Conservation (phyloP, 2,113 vertebrate species). For the Capreolus pygargus region DNA sequence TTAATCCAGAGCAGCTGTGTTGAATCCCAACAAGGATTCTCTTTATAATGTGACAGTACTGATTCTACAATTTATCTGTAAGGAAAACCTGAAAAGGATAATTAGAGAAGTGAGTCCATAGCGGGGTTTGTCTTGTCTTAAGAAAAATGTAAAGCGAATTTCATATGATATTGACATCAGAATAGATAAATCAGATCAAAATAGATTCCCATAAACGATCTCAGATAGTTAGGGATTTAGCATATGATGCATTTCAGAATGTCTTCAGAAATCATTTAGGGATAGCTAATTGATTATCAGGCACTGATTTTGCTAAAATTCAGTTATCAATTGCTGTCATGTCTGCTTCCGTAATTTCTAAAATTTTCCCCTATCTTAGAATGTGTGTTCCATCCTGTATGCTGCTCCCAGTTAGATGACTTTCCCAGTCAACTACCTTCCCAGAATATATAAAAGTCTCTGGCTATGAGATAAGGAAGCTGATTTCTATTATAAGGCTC, state of each 20-base stretch:
- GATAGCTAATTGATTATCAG: not conserved
- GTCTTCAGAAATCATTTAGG: not conserved
- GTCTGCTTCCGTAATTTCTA: not conserved
- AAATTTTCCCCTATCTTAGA: not conserved
- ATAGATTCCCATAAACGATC: not conserved
- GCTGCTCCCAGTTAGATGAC: not conserved
- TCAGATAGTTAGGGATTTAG: not conserved
- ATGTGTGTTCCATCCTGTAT: not conserved
- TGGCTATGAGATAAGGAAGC: not conserved
- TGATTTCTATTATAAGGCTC: not conserved
- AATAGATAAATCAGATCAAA: not conserved
- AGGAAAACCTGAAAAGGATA: not conserved
- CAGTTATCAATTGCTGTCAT: not conserved
- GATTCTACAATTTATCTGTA: not conserved
- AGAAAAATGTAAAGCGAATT: not conserved
- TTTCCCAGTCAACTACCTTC: not conserved
- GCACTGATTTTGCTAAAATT: not conserved
- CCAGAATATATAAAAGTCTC: not conserved
- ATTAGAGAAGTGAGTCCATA: not conserved
- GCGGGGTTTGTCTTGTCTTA: not conserved
- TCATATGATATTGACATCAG: not conserved
- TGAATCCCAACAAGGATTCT: not conserved
- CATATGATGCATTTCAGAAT: not conserved
- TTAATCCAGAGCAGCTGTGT: conserved; percentile 15
- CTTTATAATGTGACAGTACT: not conserved